These are phyloP conservation scores for Cassiopea andromeda DNA, from an alignment of 30 jellyfish, hydroid and myxozoan species.

Conservation along the genomic window DNA sequence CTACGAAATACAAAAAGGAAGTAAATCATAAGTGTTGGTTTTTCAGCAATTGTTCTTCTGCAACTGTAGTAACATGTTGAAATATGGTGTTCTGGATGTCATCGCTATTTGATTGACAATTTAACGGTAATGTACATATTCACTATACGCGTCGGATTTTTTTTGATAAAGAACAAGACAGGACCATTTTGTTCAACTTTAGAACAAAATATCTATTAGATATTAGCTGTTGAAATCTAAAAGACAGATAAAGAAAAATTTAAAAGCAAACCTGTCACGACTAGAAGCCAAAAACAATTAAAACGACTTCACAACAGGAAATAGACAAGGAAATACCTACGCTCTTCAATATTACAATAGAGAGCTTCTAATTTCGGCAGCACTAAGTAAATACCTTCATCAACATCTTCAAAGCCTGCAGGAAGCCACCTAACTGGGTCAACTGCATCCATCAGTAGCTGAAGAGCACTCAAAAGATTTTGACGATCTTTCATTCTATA, in stretches of 20 bases:
- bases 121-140: too few relatives aligned
- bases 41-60: background rate
- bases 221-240: too few relatives aligned
- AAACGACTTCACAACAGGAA: background rate
- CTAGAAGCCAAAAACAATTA: too few relatives aligned
- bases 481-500: conserved; percentile 36
- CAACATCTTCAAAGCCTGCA: conserved; percentile 34
- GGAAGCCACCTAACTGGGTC: conserved; percentile 61
- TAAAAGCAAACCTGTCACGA: too few relatives aligned
- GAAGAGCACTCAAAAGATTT: conserved; percentile 19
- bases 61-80: background rate
- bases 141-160: too few relatives aligned
- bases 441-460: conserved; percentile 23
- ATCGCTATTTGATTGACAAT: too few relatives aligned
- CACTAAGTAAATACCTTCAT: conserved; percentile 22
- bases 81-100: too few relatives aligned
- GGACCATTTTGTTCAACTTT: too few relatives aligned
- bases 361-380: background rate
- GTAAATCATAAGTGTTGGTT: background rate
- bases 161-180: too few relatives aligned
- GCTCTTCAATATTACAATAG: background rate
- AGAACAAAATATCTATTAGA: too few relatives aligned
- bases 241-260: too few relatives aligned
- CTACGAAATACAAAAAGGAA: conserved; percentile 4
- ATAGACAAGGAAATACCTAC: background rate